Evolutionary conservation across 2,888 invertebrate genomes (phyloP), one percentile per base, ranked within the genome.

Genomic region (Ophion slaviceki): DNA sequence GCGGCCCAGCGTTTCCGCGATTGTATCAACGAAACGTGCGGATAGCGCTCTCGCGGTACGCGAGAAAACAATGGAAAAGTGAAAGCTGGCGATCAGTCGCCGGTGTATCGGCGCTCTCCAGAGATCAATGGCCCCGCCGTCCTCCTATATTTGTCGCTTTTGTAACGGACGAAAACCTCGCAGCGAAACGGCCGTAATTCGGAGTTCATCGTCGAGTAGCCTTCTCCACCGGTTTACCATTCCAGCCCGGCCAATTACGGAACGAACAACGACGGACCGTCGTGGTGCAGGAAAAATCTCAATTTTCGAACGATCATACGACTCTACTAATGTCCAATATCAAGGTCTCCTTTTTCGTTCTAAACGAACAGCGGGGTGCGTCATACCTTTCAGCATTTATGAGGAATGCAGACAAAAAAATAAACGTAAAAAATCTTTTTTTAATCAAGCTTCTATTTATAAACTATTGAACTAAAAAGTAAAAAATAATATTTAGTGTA

Each of bases 41-140:
- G 24, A 45, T 4, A 62, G 7, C n/a, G 32, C 76, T 32, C 57
- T 61, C 4, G 76, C 36, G 1, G n/a, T 28, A 32, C 20, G 17
- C 14, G 40, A 75, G 59, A 62, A 86, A 87, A 83, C 83, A 84
- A 83, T 80, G 68, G 86, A 66, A 82, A 88, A 83, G 88, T 86
- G 88, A 88, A 87, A 88, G 88, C 82, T 68, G 32, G 32, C 40
- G 74, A 68, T 47, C 61, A 28, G 32, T 59, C 57, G 61, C 74
- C 59, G 75, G 28, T 57, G 47, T 74, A 62, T 61, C 20, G 61
- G 47, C 28, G 28, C 53, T 67, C 77, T 57, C 71, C 10, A 11
- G 64, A 71, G 79, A 80, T 80, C 79, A 80, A 80, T 80, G 80
- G 80, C 80, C 72, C 67, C 67, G 36, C 59, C 47, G 40, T 36